Percentiles rank a stretch among this genome's conserved stretches.
Evolutionary conservation across 2,888 invertebrate species (phyloP).

Genomic region (Lydus trimaculatus): DNA sequence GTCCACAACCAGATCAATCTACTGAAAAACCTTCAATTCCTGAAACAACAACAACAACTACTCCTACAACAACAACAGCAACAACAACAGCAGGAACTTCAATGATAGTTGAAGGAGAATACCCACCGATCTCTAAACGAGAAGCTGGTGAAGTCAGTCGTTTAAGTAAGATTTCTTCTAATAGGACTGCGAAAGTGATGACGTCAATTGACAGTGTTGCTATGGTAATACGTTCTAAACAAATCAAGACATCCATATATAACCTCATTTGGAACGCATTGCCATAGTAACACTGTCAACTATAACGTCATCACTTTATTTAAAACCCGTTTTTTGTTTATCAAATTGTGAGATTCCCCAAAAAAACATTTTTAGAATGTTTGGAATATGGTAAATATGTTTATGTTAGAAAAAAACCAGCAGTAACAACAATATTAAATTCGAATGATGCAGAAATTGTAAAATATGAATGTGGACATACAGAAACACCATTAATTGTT

Average conservation of each 20-base stretch:
- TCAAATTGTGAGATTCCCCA: too few relatives aligned
- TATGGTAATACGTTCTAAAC: too few relatives aligned
- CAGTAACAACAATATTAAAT: background rate
- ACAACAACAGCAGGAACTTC: background rate
- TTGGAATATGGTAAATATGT: constrained; percentile 57
- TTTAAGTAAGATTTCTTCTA: background rate
- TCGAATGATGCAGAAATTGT: constrained; percentile 10
- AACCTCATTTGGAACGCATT: too few relatives aligned
- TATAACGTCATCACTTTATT: too few relatives aligned
- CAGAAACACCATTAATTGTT: constrained; percentile 58
- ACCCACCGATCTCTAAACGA: background rate
- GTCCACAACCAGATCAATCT: constrained; percentile 18
- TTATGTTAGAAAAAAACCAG: background rate
- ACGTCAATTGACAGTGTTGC: too few relatives aligned
- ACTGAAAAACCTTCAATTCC: too few relatives aligned
- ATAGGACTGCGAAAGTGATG: too few relatives aligned
- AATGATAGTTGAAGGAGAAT: constrained; percentile 23
- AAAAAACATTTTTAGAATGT: constrained; percentile 61
- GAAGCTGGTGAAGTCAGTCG: background rate
- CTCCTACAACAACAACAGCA: background rate
- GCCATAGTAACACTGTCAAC: too few relatives aligned
- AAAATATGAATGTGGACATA: constrained; percentile 56
- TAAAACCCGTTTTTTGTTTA: too few relatives aligned
- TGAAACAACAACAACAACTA: background rate
- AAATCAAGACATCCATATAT: too few relatives aligned